Conservation (phyloP, 2,113 vertebrate species). For the Rhynchopsitta pachyrhyncha region DNA sequence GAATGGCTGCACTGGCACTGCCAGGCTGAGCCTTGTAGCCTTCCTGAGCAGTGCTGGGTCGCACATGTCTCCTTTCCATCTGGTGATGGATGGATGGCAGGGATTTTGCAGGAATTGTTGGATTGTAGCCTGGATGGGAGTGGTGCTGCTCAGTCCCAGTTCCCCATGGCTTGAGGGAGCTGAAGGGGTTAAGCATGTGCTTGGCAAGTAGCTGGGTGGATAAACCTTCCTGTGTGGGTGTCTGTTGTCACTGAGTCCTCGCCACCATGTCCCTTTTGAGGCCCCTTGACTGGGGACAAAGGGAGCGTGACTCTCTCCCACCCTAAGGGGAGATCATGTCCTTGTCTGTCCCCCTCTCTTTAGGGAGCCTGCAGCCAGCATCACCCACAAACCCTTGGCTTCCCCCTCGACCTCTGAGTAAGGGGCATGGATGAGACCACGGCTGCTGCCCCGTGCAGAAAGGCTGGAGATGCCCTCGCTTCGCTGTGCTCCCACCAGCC, state of each 20-base stretch:
- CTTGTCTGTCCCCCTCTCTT: background rate
- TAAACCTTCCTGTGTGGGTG: background rate
- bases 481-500: background rate
- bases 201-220: background rate
- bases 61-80: rapidly evolving
- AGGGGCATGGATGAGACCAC: background rate
- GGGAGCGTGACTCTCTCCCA: background rate
- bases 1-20: background rate
- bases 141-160: too few relatives aligned
- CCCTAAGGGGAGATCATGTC: background rate
- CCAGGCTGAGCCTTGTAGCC: background rate
- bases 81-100: background rate
- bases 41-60: background rate
- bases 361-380: background rate
- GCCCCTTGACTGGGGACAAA: background rate
- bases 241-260: background rate
- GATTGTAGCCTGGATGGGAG: rapidly evolving
- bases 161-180: background rate
- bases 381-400: background rate
- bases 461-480: background rate
- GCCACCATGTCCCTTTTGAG: background rate
- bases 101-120: background rate
- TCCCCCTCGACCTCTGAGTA: background rate
- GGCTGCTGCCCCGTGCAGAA: background rate
- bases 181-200: background rate